A percentile compares a stretch with the other conserved stretches of the same genome.
These are phyloP conservation scores for Abscondita cerata DNA, from an alignment of 2,888 invertebrate genomes.

Conservation along the genomic window DNA sequence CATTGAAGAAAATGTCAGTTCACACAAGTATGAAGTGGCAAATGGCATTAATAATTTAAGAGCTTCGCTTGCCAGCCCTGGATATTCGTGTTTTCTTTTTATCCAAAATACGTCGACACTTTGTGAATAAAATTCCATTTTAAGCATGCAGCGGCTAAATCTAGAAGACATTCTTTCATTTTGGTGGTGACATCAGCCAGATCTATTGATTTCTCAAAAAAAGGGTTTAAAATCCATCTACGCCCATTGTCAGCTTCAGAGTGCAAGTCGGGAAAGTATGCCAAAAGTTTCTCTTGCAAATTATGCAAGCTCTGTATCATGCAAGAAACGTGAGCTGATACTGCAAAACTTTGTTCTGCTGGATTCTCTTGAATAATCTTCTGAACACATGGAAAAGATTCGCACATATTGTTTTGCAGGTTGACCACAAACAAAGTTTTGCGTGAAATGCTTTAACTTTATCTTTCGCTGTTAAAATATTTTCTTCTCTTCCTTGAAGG, in stretches of 20 bases:
- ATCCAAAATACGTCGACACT: conserved; percentile 42
- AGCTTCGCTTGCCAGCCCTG: too few relatives aligned
- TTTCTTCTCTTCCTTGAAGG: conserved; percentile 38
- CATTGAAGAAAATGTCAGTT: too few relatives aligned
- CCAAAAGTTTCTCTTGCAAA: conserved; percentile 42
- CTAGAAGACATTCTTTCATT: conserved; percentile 43
- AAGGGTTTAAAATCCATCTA: conserved; percentile 44
- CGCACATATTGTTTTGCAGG: conserved; percentile 35
- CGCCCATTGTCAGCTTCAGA: conserved; percentile 43
- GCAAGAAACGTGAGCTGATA: conserved; percentile 43
- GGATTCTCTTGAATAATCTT: conserved; percentile 44
- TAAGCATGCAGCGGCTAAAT: conserved; percentile 45
- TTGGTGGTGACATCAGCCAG: conserved; percentile 43
- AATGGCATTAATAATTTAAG: too few relatives aligned
- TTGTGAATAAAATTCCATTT: conserved; percentile 38
- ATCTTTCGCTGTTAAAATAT: conserved; percentile 41
- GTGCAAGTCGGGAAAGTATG: conserved; percentile 39
- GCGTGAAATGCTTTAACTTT: conserved; percentile 27
- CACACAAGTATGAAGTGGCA: too few relatives aligned
- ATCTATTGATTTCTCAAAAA: conserved; percentile 42
- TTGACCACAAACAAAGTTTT: conserved; percentile 38
- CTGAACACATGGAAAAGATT: conserved; percentile 41
- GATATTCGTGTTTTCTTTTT: conserved; percentile 46
- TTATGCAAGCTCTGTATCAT: conserved; percentile 46
- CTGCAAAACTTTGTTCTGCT: conserved; percentile 39